Evolutionary conservation across 2,888 invertebrate species (phyloP).

Genomic region (Empis livida): DNA sequence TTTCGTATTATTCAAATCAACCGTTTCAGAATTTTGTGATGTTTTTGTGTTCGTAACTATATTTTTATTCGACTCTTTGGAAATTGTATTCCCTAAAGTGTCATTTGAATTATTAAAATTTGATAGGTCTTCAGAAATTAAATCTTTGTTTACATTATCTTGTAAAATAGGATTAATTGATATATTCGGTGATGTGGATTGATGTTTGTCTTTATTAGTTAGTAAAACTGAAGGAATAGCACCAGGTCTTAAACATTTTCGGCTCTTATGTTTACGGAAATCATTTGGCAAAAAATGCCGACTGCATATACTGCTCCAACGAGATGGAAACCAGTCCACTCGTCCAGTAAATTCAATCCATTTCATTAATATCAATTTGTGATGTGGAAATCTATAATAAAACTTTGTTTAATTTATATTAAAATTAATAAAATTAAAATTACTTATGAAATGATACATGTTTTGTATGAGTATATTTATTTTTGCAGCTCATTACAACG

Average conservation of each 20-base stretch:
- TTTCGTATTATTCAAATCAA: no score
- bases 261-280: constrained; percentile 17
- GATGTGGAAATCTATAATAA: constrained; percentile 28
- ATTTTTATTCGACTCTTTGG: neutral
- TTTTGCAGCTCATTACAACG: constrained; percentile 30
- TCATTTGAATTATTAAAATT: no score
- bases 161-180: neutral
- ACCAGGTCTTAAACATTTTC: constrained; percentile 5
- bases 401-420: neutral
- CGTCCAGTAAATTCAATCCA: constrained; percentile 33
- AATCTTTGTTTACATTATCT: neutral
- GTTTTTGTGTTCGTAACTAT: neutral
- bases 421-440: constrained; percentile 2
- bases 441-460: constrained; percentile 35
- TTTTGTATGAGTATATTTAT: constrained; percentile 30
- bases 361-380: constrained; percentile 24
- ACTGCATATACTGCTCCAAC: constrained; percentile 35
- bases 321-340: constrained; percentile 31
- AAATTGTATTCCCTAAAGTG: no score
- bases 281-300: constrained; percentile 30
- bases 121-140: neutral
- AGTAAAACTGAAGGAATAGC: constrained; percentile 1
- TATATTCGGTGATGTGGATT: no score
- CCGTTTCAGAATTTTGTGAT: no score
- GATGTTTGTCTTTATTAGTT: neutral